Base-by-base conservation (phyloP, 2,888 invertebrate genomes). In the Trypoxylon attenuatum region DNA sequence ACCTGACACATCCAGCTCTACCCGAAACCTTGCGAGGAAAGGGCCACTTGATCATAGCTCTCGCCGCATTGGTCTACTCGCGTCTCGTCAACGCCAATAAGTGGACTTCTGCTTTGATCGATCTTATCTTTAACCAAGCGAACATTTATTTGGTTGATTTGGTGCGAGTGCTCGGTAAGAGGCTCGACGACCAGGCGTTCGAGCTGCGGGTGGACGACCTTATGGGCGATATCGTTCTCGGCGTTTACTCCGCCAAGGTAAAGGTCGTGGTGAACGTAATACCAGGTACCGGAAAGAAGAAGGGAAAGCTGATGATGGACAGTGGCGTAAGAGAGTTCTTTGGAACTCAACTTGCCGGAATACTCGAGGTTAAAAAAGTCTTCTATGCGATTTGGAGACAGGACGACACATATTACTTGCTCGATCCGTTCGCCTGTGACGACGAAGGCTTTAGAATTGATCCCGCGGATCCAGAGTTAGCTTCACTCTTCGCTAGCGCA, bases 361-460 rank as follows among this genome's bases (percentile, higher is more conserved):
- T 87, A 6, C 47, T 87, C 0, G 87, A 87, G 50, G 68, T 85
- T 0, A 83, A 83, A 16, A 81, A 82, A 2, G 69, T 49, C 0
- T 85, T 76, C 41, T 86, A 84, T 19, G 83, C 83, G 0, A 73
- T 86, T 6, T 87, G 87, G 87, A 83, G 73, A 18, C 81, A 83
- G n/a, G 74, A 76, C 1, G 68, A 78, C 1, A 84, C 81, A 21
- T 87, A 80, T 23, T 87, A 85, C 21, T 78, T 82, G 5, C 57
- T 86, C 6, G 86, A 87, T 61, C 86, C 86, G 0, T 84, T 82
- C 23, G 81, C 80, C 0, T 87, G 87, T 52, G 84, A 87, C 50
- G 62, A 71, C 0, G 80, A 82, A 10, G 87, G 87, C 0, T 83
- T n/a, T 25, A 55, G 71, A 3, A 57, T 56, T 6, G 38, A 55